Percentiles rank a stretch among this genome's conserved stretches.
These are phyloP conservation scores for Heliconius nattereri DNA, from an alignment of 1,140 invertebrate species.

Conservation along the genomic window DNA sequence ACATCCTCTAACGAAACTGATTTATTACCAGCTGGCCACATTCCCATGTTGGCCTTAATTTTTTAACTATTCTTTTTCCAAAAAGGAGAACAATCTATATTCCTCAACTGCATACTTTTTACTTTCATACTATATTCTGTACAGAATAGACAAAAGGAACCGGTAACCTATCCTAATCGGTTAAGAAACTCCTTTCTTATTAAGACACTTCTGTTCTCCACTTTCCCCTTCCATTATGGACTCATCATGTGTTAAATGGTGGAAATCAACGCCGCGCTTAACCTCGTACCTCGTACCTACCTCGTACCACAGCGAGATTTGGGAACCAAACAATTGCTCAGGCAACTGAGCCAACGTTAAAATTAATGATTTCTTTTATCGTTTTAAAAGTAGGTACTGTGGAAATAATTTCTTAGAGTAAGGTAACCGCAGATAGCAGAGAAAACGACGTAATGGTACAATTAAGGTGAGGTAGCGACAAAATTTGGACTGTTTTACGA, in stretches of 20 bases:
- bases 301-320: too few relatives aligned
- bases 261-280: background rate
- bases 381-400: background rate
- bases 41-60: too few relatives aligned
- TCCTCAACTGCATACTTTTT: background rate
- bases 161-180: background rate
- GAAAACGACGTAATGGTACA: conserved; percentile 38
- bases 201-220: too few relatives aligned
- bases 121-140: background rate
- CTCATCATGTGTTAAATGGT: background rate
- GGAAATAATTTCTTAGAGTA: conserved; percentile 18
- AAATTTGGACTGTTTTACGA: conserved; percentile 40
- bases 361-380: background rate
- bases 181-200: background rate
- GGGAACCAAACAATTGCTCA: background rate
- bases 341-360: background rate
- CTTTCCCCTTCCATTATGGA: too few relatives aligned
- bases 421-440: conserved; percentile 34
- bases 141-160: background rate
- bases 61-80: too few relatives aligned
- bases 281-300: too few relatives aligned
- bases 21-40: too few relatives aligned
- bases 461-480: conserved; percentile 38
- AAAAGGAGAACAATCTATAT: too few relatives aligned
- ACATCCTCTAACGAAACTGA: too few relatives aligned